Conservation (phyloP, 2,888 invertebrate genomes). For the Bellardia bayeri region DNA sequence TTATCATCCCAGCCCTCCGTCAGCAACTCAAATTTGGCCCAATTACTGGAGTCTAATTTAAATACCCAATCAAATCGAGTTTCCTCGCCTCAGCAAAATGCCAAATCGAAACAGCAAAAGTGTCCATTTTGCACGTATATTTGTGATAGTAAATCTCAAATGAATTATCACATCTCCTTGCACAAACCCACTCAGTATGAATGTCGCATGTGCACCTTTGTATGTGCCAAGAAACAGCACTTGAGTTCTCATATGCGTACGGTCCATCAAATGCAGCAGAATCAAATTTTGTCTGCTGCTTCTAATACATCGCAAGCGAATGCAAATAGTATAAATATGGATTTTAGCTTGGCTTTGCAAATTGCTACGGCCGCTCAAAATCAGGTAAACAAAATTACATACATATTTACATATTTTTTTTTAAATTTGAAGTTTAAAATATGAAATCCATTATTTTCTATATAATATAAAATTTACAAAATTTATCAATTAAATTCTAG, state of each 20-base stretch:
- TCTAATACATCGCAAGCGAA: conserved; percentile 35
- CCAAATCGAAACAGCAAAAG: conserved; percentile 88
- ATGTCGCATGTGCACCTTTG: conserved; percentile 92
- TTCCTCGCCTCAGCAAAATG: conserved; percentile 70
- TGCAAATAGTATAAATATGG: conserved; percentile 74
- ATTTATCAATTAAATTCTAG: conserved; percentile 1
- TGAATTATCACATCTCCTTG: conserved; percentile 93
- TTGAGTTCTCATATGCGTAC: conserved; percentile 93
- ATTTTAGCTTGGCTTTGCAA: conserved; percentile 79
- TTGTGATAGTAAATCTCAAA: conserved; percentile 94
- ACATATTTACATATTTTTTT: background rate
- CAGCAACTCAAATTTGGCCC: conserved; percentile 71
- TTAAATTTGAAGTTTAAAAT: background rate
- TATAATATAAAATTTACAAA: background rate
- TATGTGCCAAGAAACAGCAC: conserved; percentile 91
- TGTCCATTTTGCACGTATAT: conserved; percentile 93
- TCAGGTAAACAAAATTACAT: conserved; percentile 77
- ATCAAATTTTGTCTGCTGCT: conserved; percentile 34
- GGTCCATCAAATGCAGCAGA: conserved; percentile 78
- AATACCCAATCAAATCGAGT: conserved; percentile 28
- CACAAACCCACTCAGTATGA: conserved; percentile 87
- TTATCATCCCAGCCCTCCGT: conserved; percentile 39
- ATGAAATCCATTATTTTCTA: background rate
- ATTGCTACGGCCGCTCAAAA: conserved; percentile 78
- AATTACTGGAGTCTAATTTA: conserved; percentile 71